Base-by-base conservation (phyloP, 2,797 vertebrate genomes). In the Macroramphosus scolopax region DNA sequence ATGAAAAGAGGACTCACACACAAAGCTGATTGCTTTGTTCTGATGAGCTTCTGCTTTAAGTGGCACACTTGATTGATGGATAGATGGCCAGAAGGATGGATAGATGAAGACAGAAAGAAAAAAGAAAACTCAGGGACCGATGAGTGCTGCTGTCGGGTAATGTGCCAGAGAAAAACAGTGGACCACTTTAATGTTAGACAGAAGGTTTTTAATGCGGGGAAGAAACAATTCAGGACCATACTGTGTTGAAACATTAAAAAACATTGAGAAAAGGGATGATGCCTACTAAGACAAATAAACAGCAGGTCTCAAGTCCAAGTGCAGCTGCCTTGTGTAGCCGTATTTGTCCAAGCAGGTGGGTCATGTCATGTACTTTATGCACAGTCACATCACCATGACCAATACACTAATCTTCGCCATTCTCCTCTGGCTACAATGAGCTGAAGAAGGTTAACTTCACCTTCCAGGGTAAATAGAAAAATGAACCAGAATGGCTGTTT, bases 401-500 rank as follows among this genome's bases (percentile, higher is more conserved):
- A 76, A 77, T 51, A 78, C 75, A 78, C 69, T 81, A 84, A 85
- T 84, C 81, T 84, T 65, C 75, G 67, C 72, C 68, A 61, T 71
- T 81, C 68, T 84, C 77, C 73, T 84, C 74, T 82, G 75, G 70
- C 74, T 77, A 83, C 77, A 85, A 75, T 75, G 74, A 84, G 71
- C 75, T 77, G 58, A 77, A 82, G 81, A 83, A 85, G 82, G 82
- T 84, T 82, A 81, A 81, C 77, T 81, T 81, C 75, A 83, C 83
- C 81, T 86, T 80, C 73, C 72, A 78, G 78, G 68, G 75, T 82
- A 82, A 84, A 84, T 77, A 80, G 69, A 83, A 77, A 69, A 68
- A 82, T 81, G 61, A 81, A 80, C 68, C 71, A 39, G 53, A 72
- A 63, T 77, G 59, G 56, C 70, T 64, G 51, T 65, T 49, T 62